phyloP scores from a whole-genome alignment of 2,888 invertebrate genomes.

The Epirrita christyi region DNA sequence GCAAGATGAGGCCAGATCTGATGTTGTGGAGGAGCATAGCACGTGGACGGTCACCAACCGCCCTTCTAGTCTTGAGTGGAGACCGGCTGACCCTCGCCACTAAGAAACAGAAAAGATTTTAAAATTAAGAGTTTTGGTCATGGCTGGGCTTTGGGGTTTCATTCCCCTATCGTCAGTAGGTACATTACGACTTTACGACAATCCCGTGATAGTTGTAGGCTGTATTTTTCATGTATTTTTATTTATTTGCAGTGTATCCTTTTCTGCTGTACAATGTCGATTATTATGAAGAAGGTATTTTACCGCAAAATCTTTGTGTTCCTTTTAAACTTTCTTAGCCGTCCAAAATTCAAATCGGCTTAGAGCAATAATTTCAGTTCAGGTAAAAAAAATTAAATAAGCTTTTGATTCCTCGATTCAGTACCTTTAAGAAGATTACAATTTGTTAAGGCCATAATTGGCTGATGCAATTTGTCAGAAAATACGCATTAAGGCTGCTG shows the following conservation, averaged over 20 bases:
- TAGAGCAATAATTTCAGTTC: conserved; percentile 37
- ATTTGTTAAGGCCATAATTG: conserved; percentile 42
- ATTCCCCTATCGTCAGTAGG: no score
- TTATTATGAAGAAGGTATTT: no score
- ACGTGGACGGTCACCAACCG: conserved; percentile 91
- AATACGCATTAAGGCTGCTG: conserved; percentile 6
- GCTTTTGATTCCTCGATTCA: conserved; percentile 43
- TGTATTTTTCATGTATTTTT: neutral
- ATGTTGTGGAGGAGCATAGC: conserved; percentile 86
- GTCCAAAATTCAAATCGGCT: conserved; percentile 30
- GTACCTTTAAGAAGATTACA: conserved; percentile 54
- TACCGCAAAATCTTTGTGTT: conserved; percentile 30
- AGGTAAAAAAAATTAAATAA: conserved; percentile 46
- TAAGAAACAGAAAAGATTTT: conserved; percentile 58
- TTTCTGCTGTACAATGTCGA: no score
- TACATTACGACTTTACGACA: no score
- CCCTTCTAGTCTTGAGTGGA: conserved; percentile 90
- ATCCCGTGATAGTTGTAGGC: no score
- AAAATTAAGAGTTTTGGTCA: no score
- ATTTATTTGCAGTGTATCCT: neutral
- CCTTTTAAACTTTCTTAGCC: conserved; percentile 21
- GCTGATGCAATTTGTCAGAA: conserved; percentile 45
- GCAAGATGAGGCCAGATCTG: conserved; percentile 90
- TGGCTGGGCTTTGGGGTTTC: no score
- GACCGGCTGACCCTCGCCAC: conserved; percentile 93